These are phyloP conservation scores for Orchesella flavescens DNA, from an alignment of 2,888 invertebrate genomes.

Conservation along the genomic window DNA sequence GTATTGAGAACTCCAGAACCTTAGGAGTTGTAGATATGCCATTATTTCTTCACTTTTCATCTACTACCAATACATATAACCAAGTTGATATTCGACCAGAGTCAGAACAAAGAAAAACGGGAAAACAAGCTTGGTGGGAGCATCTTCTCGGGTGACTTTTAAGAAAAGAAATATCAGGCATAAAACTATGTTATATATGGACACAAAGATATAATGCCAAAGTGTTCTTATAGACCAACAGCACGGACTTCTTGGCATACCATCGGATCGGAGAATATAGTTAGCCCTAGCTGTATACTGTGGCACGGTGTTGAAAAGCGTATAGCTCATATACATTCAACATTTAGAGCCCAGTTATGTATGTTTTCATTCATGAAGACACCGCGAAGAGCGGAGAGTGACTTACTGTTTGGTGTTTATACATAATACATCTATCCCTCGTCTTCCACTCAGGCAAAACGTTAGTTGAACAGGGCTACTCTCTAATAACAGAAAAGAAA, in stretches of 20 bases:
- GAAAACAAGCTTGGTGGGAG: slow-evolving; percentile 21
- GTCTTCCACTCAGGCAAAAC: slow-evolving; percentile 27
- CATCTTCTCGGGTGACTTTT: slow-evolving; percentile 54
- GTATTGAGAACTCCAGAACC: slow-evolving; percentile 32
- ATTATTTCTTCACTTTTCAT: slow-evolving; percentile 18
- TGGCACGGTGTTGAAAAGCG: background rate
- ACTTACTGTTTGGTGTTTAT: slow-evolving; percentile 58
- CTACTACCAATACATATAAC: slow-evolving; percentile 10
- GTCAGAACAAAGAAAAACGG: slow-evolving; percentile 20
- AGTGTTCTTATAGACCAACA: background rate
- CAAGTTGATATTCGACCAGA: background rate
- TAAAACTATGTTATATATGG: slow-evolving; percentile 26
- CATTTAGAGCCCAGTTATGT: too few species aligned
- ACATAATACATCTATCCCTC: slow-evolving; percentile 56
- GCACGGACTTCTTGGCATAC: background rate
- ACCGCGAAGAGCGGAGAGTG: slow-evolving; percentile 48
- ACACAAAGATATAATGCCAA: background rate
- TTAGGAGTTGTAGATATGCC: slow-evolving; percentile 17
- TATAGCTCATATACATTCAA: slow-evolving; percentile 4
- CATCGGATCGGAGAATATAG: background rate
- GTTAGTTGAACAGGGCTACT: slow-evolving; percentile 1
- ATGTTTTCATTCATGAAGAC: slow-evolving; percentile 56
- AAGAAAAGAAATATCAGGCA: slow-evolving; percentile 44
- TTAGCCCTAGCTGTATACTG: background rate
- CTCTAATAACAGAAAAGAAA: background rate